Conservation (phyloP, 2,888 invertebrate genomes). For the Hypomecis atomaria region DNA sequence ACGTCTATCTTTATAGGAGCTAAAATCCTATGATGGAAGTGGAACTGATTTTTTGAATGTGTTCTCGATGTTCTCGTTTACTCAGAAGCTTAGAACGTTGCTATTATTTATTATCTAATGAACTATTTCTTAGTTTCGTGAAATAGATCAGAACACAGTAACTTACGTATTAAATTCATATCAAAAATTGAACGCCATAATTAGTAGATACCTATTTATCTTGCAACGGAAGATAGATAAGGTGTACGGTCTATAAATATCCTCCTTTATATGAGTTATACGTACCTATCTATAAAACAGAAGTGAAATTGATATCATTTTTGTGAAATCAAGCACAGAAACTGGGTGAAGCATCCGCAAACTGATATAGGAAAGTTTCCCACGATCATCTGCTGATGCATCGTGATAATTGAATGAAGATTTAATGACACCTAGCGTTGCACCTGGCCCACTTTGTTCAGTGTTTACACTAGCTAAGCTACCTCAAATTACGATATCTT, state of each 20-base stretch:
- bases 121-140: no score
- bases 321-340: conserved; percentile 20
- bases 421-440: conserved; percentile 27
- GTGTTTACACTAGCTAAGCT: conserved; percentile 26
- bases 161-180: no score
- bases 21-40: background rate
- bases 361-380: conserved; percentile 40
- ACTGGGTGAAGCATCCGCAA: conserved; percentile 26
- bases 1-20: conserved; percentile 1
- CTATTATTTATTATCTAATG: background rate
- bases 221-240: background rate
- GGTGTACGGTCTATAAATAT: background rate
- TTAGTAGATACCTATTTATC: no score
- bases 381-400: conserved; percentile 32
- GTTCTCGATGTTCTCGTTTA: no score
- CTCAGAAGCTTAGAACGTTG: background rate
- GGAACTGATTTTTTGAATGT: background rate
- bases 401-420: conserved; percentile 33
- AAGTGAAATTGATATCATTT: conserved; percentile 4
- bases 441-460: conserved; percentile 17
- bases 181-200: no score
- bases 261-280: background rate
- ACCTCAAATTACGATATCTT: conserved; percentile 19
- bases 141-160: no score
- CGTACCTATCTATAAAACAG: conserved; percentile 4